Evolutionary conservation across 2,113 vertebrate genomes (phyloP).

Genomic region (Neoarius graeffei): DNA sequence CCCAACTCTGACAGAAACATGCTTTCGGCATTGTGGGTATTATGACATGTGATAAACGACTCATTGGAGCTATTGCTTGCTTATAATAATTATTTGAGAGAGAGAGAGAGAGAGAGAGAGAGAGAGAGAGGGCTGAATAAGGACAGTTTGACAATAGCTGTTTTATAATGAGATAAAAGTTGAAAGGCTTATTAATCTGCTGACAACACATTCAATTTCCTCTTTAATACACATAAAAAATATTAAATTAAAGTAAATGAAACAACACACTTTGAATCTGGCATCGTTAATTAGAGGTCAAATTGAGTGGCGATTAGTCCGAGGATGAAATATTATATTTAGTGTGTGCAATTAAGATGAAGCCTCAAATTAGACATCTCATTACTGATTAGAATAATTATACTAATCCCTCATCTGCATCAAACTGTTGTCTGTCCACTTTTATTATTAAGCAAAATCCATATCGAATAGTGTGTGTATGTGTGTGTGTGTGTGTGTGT

Average conservation of each 20-base stretch:
- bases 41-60: not conserved
- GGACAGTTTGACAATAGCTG: constrained; percentile 38
- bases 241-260: constrained; percentile 58
- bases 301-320: constrained; percentile 55
- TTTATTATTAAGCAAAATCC: constrained; percentile 48
- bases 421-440: constrained; percentile 40
- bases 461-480: not conserved
- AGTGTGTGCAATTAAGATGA: constrained; percentile 43
- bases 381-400: constrained; percentile 52
- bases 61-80: not conserved
- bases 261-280: constrained; percentile 57
- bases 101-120: not conserved
- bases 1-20: not conserved
- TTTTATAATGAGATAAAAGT: constrained; percentile 56
- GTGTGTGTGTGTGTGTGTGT: not conserved
- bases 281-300: constrained; percentile 66
- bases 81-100: not conserved
- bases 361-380: constrained; percentile 47
- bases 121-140: constrained; percentile 15
- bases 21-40: not conserved
- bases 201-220: constrained; percentile 62
- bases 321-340: constrained; percentile 43
- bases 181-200: constrained; percentile 69
- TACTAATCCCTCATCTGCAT: constrained; percentile 49
- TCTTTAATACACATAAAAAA: constrained; percentile 49